Evolutionary conservation across 2,113 vertebrate species (phyloP).

Genomic region (Daboia siamensis): DNA sequence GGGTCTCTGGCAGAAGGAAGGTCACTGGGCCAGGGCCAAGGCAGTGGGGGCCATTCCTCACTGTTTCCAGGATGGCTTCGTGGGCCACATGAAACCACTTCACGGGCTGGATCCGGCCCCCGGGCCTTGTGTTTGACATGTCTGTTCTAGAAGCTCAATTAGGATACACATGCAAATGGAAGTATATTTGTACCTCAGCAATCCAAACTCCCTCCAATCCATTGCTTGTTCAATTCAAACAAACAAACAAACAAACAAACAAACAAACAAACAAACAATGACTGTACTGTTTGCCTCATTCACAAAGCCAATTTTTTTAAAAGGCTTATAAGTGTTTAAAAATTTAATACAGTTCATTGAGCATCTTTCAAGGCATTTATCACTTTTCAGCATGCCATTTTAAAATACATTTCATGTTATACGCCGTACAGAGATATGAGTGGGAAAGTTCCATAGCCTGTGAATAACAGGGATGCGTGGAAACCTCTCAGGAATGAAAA

Average conservation of each 20-base stretch:
- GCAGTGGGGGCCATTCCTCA: too few species aligned
- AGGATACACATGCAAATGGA: background rate
- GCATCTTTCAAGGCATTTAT: background rate
- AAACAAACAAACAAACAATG: background rate
- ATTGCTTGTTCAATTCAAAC: background rate
- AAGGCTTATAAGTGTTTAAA: background rate
- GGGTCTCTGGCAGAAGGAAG: too few species aligned
- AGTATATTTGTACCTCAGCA: background rate
- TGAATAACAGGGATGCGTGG: slow-evolving; percentile 20
- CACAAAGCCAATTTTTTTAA: background rate
- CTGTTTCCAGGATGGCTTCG: too few species aligned
- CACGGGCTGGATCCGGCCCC: too few species aligned
- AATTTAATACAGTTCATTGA: background rate
- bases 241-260: background rate
- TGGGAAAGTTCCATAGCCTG: slow-evolving; percentile 14
- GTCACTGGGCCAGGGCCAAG: too few species aligned
- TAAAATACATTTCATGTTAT: slow-evolving; percentile 24
- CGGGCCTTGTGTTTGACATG: too few species aligned
- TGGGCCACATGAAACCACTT: too few species aligned
- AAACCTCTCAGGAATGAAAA: slow-evolving; percentile 32
- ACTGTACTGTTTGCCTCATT: background rate
- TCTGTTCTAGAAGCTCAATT: background rate
- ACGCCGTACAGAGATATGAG: background rate
- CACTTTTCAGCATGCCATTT: slow-evolving; percentile 26
- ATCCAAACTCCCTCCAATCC: background rate